These are phyloP conservation scores for Desmophyllum pertusum DNA, from an alignment of 92 coral and sea anemone species.

Conservation along the genomic window DNA sequence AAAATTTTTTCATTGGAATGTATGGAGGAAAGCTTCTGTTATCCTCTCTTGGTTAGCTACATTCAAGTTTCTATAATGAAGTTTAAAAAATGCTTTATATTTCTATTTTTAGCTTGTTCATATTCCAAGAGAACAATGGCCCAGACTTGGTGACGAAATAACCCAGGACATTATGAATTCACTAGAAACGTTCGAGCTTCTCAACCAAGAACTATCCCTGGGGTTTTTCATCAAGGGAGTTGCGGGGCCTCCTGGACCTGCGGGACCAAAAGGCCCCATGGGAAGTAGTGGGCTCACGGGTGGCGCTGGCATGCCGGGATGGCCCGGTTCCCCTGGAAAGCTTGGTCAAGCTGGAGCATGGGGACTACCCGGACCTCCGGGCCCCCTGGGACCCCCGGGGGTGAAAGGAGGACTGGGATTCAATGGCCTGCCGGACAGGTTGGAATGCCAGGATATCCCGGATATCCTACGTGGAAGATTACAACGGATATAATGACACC, in stretches of 20 bases:
- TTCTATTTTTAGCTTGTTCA: slow-evolving; percentile 19
- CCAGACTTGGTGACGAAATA: slow-evolving; percentile 79
- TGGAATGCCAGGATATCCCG: slow-evolving; percentile 77
- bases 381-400: slow-evolving; percentile 74
- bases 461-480: slow-evolving; percentile 47
- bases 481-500: slow-evolving; percentile 37
- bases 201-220: slow-evolving; percentile 78
- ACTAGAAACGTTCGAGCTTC: slow-evolving; percentile 68
- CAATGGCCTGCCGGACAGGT: slow-evolving; percentile 78
- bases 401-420: slow-evolving; percentile 66
- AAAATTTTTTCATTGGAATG: too few species aligned
- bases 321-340: slow-evolving; percentile 73
- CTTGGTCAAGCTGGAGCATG: slow-evolving; percentile 72
- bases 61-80: not conserved
- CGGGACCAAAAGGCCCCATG: slow-evolving; percentile 79
- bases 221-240: slow-evolving; percentile 90
- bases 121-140: slow-evolving; percentile 63
- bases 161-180: slow-evolving; percentile 85
- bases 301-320: slow-evolving; percentile 69
- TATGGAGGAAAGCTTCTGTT: too few species aligned
- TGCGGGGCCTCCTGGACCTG: slow-evolving; percentile 83
- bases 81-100: too few species aligned
- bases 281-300: slow-evolving; percentile 77
- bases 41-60: not conserved
- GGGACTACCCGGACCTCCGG: slow-evolving; percentile 83